Evolutionary conservation across 2,888 invertebrate species (phyloP), one percentile per base, ranked within the genome.

Genomic region (Drosophila meridiana): DNA sequence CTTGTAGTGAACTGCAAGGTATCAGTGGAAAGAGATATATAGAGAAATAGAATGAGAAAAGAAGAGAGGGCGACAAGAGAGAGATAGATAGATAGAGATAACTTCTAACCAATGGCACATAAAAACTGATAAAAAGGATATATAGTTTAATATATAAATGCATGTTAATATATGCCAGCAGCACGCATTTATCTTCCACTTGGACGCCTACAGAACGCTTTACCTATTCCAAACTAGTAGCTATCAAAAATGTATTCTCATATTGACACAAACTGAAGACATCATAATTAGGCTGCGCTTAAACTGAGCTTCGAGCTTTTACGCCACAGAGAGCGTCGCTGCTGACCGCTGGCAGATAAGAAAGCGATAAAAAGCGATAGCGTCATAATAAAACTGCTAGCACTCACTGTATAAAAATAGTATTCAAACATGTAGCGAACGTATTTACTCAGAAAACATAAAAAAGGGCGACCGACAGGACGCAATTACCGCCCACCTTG

Each of bases 381-480:
- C 38, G 60, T 50, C 47, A 48, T 38, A 63, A 58, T 50, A 20
- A 40, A 40, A 50, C 34, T 7, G 28, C 20, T 20, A 7, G 8
- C 36, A 53, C 32, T 28, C 14, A 28, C 7, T 40, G 14, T 48
- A 57, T n/a, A 43, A 36, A 55, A 20, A 50, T 26, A 43, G 38
- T 52, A 47, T 3, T 3, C 43, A 45, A 34, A 57, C 8, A 60
- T 53, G 58, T 42, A 32, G 56, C n/a, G 8, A 20, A 36, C 75
- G 59, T 85, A 78, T 85, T 88, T 83, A 80, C 86, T 71, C 63
- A 69, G 62, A 53, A 53, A 47, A 48, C 20, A 74, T 47, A 50
- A 74, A 67, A 74, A 67, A 79, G 73, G 70, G 50, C 34, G 34
- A 71, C 78, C 85, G 77, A 89, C 76, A 78, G 87, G 84, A 80